These are phyloP conservation scores for Tetramorium bicarinatum DNA, from an alignment of 2,888 invertebrate species.

Conservation along the genomic window DNA sequence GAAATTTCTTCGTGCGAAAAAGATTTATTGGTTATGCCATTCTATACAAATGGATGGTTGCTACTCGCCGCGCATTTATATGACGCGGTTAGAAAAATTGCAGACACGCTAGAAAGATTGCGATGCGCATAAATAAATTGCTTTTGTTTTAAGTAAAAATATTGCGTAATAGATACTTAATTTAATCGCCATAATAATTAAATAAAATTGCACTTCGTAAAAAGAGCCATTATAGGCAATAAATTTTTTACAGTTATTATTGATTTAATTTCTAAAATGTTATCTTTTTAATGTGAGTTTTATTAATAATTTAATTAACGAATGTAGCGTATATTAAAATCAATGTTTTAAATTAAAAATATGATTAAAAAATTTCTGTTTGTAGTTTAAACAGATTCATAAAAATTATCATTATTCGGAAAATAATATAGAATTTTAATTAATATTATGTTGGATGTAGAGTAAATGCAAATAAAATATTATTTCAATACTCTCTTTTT, in stretches of 20 bases:
- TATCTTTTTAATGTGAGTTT: not conserved
- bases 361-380: not conserved
- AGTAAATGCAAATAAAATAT: not conserved
- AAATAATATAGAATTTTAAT: not conserved
- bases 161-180: conserved; percentile 2
- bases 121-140: conserved; percentile 30
- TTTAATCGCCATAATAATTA: conserved; percentile 23
- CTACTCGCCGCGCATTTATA: conserved; percentile 49
- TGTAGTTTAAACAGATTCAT: not conserved
- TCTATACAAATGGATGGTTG: conserved; percentile 54
- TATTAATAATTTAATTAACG: not conserved
- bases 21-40: conserved; percentile 64
- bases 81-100: conserved; percentile 58
- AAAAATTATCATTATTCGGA: not conserved
- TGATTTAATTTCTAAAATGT: not conserved
- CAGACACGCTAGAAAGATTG: conserved; percentile 27
- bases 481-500: not conserved
- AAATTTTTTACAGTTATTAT: not conserved
- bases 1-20: conserved; percentile 65
- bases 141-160: not conserved
- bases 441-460: not conserved
- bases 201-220: not conserved
- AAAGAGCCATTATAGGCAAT: not conserved
- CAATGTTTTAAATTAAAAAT: not conserved
- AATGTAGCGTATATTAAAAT: not conserved